A percentile compares a stretch with the other conserved stretches of the same genome.
phyloP scores from a whole-genome alignment of 2,888 invertebrate genomes.

The Leptothorax acervorum region DNA sequence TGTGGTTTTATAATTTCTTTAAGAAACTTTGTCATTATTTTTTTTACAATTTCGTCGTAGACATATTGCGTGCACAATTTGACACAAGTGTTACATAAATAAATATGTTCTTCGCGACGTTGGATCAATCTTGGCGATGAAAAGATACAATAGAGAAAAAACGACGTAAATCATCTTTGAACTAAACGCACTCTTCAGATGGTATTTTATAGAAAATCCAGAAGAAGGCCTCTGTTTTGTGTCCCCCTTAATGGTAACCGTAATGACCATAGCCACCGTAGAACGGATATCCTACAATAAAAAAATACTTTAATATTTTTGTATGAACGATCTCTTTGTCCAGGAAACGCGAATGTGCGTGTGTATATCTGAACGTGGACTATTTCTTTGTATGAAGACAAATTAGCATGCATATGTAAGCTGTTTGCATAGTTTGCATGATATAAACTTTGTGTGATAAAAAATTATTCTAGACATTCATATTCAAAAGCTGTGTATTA shows the following conservation, averaged over 20 bases:
- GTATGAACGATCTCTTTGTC: background rate
- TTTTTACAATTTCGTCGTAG: background rate
- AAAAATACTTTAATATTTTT: constrained; percentile 41
- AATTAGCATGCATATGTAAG: background rate
- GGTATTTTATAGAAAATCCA: constrained; percentile 44
- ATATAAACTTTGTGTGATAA: constrained; percentile 6
- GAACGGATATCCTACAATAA: constrained; percentile 72
- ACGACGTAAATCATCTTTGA: constrained; percentile 25
- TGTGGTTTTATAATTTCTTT: background rate
- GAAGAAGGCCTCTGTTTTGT: constrained; percentile 42
- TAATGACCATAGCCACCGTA: constrained; percentile 74
- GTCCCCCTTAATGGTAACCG: constrained; percentile 23
- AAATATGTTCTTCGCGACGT: background rate
- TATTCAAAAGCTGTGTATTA: background rate
- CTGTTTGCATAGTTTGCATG: constrained; percentile 14
- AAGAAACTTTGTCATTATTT: background rate
- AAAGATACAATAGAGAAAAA: constrained; percentile 2
- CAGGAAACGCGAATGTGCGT: background rate
- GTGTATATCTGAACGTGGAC: background rate
- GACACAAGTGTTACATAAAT: background rate
- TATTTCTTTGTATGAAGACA: constrained; percentile 30
- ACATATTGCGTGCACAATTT: background rate
- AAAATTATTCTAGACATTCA: background rate
- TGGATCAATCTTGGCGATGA: background rate
- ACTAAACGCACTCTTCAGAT: constrained; percentile 43